A percentile compares a stretch with the other conserved stretches of the same genome.
Evolutionary conservation across 1,140 invertebrate species (phyloP).

Genomic region (Drosophila melanogaster): Release_6_plus_ISO1_MT NT_037436.4:19179501-19180000

Average conservation of each 20-base stretch:
- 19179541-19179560: no score
- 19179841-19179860: conserved; percentile 56
- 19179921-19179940: conserved; percentile 41
- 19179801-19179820: conserved; percentile 64
- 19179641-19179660: no score
- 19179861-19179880: conserved; percentile 67
- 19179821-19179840: conserved; percentile 49
- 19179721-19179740: not conserved
- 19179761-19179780: conserved; percentile 30
- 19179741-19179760: conserved; percentile 28
- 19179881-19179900: conserved; percentile 9
- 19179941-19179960: conserved; percentile 24
- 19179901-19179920: conserved; percentile 47
- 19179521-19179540: no score
- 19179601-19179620: no score
- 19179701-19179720: no score
- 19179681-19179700: no score
- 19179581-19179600: no score
- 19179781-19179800: conserved; percentile 53
- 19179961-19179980: conserved; percentile 24
- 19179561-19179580: no score
- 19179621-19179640: no score
- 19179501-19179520: conserved; percentile 6
- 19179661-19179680: no score
- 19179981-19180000: conserved; percentile 67